These are phyloP conservation scores for Poeciliopsis turrubarensis DNA, from an alignment of 2,113 vertebrate species.

Conservation along the genomic window DNA sequence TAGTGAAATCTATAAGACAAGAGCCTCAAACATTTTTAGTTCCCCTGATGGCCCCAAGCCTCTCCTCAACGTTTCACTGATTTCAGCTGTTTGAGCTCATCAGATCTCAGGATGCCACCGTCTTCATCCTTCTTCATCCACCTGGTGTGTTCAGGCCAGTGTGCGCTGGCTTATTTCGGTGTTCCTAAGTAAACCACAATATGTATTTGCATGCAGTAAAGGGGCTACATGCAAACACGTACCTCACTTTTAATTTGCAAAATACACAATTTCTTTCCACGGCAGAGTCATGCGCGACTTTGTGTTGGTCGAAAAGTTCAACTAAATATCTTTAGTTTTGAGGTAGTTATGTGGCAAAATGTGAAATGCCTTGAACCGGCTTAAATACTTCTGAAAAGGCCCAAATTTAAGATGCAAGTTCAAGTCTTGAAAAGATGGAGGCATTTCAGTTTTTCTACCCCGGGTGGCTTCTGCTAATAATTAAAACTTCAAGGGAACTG, in stretches of 20 bases:
- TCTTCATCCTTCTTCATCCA: too few relatives aligned
- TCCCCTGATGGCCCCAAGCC: neutral
- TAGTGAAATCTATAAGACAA: neutral
- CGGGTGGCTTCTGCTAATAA: neutral
- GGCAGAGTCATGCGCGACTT: too few relatives aligned
- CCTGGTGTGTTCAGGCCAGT: too few relatives aligned
- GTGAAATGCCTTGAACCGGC: neutral
- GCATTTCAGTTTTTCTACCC: constrained; percentile 2
- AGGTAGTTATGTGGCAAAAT: neutral
- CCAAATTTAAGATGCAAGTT: neutral
- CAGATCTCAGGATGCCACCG: neutral
- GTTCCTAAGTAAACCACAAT: too few relatives aligned
- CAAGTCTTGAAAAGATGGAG: neutral
- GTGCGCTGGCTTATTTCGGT: too few relatives aligned
- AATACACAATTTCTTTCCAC: too few relatives aligned
- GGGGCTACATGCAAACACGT: too few relatives aligned
- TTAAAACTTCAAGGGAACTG: neutral
- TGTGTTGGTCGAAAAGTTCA: too few relatives aligned
- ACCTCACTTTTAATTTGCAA: too few relatives aligned
- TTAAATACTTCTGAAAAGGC: neutral
- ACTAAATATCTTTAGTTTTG: too few relatives aligned
- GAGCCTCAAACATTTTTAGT: neutral
- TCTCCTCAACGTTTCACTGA: neutral
- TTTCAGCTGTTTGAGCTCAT: neutral
- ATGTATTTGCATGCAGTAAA: too few relatives aligned